Base-by-base conservation (phyloP, 2,113 vertebrate species). In the Indicator maculatus region DNA sequence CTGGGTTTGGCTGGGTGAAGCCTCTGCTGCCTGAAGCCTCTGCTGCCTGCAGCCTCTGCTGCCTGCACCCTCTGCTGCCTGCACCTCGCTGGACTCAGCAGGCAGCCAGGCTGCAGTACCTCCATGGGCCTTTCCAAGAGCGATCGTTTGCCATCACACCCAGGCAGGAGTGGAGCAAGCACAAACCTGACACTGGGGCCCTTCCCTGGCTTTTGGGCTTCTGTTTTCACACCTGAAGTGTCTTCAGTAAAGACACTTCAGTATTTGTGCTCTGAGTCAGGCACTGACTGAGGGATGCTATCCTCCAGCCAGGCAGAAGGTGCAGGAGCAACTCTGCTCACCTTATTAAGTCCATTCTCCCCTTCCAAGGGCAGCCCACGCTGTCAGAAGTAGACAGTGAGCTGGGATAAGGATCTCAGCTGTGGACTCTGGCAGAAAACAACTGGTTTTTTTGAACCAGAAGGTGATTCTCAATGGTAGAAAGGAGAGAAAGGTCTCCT, bases 1-100 rank as follows among this genome's bases (percentile, higher is more conserved):
- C 72, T 53, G 84, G 81, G 72, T 91, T 86, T 93, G 94, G 94
- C 75, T 77, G 67, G 52, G 23, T 73, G 81, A 89, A 82, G 71
- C 56, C 19, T 50, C 70, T 76, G 76, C 66, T 92, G 59, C 71
- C 71, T 31, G 52, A n/a, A n/a, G n/a, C n/a, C n/a, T n/a, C n/a
- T n/a, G n/a, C n/a, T n/a, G n/a, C n/a, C n/a, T n/a, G n/a, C n/a
- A n/a, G n/a, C n/a, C n/a, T n/a, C n/a, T n/a, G n/a, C n/a, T n/a
- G n/a, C n/a, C n/a, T n/a, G n/a, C n/a, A n/a, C n/a, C 56, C 19
- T 50, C 70, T 76, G 76, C 66, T 92, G 59, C 71, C 71, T 31
- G 52, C 33, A 21, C 72, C 84, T 74, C 3, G 1, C 56, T 6
- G 89, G 72, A 27, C 75, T 83, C 91, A 87, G 78, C 80, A 91